Percentiles rank a stretch among this genome's conserved stretches.
Evolutionary conservation across 1,140 invertebrate species (phyloP).

Genomic region (Caenorhabditis briggsae): DNA sequence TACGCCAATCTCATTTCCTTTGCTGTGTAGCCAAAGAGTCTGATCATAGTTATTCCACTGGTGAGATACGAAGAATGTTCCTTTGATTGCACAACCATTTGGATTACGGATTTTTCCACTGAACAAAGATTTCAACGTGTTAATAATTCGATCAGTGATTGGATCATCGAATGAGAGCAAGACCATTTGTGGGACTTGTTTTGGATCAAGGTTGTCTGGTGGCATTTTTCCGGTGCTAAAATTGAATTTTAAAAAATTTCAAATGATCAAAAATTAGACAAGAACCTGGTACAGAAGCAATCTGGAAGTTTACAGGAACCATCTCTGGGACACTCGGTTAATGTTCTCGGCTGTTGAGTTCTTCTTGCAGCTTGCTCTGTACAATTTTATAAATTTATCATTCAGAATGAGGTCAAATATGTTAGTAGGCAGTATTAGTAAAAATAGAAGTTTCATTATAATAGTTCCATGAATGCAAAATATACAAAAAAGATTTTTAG

Average conservation of each 20-base stretch:
- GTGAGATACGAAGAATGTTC: slow-evolving; percentile 97
- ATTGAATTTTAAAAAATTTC: background rate
- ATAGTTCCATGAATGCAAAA: slow-evolving; percentile 4
- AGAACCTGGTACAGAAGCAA: slow-evolving; percentile 71
- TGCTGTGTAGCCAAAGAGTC: slow-evolving; percentile 91
- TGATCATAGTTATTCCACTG: slow-evolving; percentile 97
- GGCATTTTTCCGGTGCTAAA: slow-evolving; percentile 67
- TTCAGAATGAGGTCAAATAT: background rate
- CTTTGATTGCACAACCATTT: slow-evolving; percentile 91
- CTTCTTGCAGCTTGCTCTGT: background rate
- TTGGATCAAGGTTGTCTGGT: slow-evolving; percentile 65
- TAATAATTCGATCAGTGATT: slow-evolving; percentile 73
- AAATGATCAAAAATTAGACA: background rate
- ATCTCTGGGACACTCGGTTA: slow-evolving; percentile 64
- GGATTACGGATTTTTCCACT: slow-evolving; percentile 71
- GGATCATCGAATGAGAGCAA: slow-evolving; percentile 71
- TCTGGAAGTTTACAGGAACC: slow-evolving; percentile 68
- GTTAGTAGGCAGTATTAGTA: slow-evolving; percentile 17
- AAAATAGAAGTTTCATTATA: background rate
- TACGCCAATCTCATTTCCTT: slow-evolving; percentile 95
- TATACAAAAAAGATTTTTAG: slow-evolving; percentile 9
- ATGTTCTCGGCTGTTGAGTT: background rate
- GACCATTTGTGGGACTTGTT: slow-evolving; percentile 74
- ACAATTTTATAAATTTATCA: background rate
- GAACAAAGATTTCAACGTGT: slow-evolving; percentile 72